A percentile compares a stretch with the other conserved stretches of the same genome.
Conservation (phyloP, 2,888 invertebrate species). For the Drosophila pegasa region DNA sequence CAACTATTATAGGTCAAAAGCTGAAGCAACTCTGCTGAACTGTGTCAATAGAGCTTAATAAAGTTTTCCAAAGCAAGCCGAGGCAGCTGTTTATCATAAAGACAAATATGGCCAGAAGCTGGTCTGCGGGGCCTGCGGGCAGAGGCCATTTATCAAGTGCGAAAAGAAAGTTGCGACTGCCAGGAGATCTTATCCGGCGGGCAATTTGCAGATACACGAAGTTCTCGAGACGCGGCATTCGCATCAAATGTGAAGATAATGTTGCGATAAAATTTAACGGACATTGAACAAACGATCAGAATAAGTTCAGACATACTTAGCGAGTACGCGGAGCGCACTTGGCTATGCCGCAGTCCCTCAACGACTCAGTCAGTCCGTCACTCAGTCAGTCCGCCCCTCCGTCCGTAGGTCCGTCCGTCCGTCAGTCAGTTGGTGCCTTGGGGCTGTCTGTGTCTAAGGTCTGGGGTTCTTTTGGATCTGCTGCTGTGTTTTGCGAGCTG, state of each 20-base stretch:
- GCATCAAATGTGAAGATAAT: slow-evolving; percentile 47
- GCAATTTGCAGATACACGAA: slow-evolving; percentile 31
- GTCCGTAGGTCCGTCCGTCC: slow-evolving; percentile 31
- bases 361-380: slow-evolving; percentile 15
- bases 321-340: slow-evolving; percentile 15
- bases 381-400: slow-evolving; percentile 3
- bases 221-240: slow-evolving; percentile 23
- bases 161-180: slow-evolving; percentile 19
- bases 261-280: slow-evolving; percentile 54
- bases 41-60: slow-evolving; percentile 5
- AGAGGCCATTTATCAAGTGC: slow-evolving; percentile 25
- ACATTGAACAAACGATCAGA: slow-evolving; percentile 46
- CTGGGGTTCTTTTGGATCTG: slow-evolving; percentile 5
- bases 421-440: slow-evolving; percentile 37
- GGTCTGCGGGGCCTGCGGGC: background rate
- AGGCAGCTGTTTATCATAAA: slow-evolving; percentile 22
- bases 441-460: slow-evolving; percentile 37
- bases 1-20: too few species aligned
- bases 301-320: slow-evolving; percentile 34
- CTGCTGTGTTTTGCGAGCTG: slow-evolving; percentile 40
- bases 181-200: slow-evolving; percentile 22
- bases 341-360: slow-evolving; percentile 2
- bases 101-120: slow-evolving; percentile 9
- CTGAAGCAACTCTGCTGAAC: too few species aligned
- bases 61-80: background rate